A percentile compares a stretch with the other conserved stretches of the same genome.
These are phyloP conservation scores for Brenthis ino DNA, from an alignment of 2,888 invertebrate genomes.

Conservation along the genomic window DNA sequence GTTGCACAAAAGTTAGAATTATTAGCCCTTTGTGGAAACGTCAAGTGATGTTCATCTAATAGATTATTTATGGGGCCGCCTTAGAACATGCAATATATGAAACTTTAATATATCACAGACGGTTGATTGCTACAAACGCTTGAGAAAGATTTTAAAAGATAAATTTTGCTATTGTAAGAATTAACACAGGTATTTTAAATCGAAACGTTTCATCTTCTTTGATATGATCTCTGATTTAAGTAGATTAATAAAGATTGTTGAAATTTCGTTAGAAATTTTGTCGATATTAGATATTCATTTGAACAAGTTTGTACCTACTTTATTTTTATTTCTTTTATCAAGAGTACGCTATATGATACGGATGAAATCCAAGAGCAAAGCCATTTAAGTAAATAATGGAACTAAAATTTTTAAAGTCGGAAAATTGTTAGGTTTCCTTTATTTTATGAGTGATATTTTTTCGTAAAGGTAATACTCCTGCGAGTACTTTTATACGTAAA, in stretches of 20 bases:
- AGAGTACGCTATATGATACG: neutral
- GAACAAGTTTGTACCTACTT: neutral
- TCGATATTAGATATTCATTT: neutral
- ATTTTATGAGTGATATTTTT: neutral
- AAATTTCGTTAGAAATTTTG: too few relatives aligned
- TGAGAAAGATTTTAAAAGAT: constrained; percentile 12
- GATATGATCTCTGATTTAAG: too few relatives aligned
- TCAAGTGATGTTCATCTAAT: constrained; percentile 77
- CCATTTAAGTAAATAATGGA: constrained; percentile 28
- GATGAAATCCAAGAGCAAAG: constrained; percentile 27
- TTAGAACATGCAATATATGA: constrained; percentile 50
- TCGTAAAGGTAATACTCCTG: too few relatives aligned
- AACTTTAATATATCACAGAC: constrained; percentile 41
- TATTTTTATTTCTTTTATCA: neutral
- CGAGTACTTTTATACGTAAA: too few relatives aligned
- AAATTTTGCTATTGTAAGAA: constrained; percentile 1
- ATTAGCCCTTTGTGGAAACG: constrained; percentile 71
- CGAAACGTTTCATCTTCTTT: too few relatives aligned
- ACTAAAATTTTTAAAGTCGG: constrained; percentile 13
- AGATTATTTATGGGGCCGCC: constrained; percentile 78
- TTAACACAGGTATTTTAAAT: neutral
- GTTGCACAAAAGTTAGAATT: constrained; percentile 76
- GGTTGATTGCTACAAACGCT: constrained; percentile 5
- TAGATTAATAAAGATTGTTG: too few relatives aligned
- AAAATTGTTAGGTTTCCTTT: constrained; percentile 20